Evolutionary conservation across 2,888 invertebrate genomes (phyloP).

Genomic region (Philereme transversata): DNA sequence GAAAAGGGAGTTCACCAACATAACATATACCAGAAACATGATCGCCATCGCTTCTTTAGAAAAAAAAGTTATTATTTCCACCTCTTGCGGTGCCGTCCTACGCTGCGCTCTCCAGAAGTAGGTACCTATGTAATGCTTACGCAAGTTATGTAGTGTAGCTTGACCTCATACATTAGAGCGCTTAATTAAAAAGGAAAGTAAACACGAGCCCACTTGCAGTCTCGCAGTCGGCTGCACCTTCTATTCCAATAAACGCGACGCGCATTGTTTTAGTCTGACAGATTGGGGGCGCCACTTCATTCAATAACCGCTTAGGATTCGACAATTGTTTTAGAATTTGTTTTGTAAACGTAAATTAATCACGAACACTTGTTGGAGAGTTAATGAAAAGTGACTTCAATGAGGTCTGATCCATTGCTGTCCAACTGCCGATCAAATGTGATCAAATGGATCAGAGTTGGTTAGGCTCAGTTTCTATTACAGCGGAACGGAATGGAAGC

Average conservation of each 20-base stretch:
- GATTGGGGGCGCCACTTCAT: constrained; percentile 26
- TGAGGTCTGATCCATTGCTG: not conserved
- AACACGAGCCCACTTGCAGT: constrained; percentile 17
- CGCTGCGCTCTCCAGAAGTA: no score
- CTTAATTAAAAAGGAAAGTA: constrained; percentile 32
- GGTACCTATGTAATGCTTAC: not conserved
- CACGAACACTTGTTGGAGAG: constrained; percentile 15
- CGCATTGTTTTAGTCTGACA: constrained; percentile 28
- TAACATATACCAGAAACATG: no score
- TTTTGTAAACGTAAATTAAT: constrained; percentile 25
- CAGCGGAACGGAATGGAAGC: no score
- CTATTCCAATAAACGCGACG: constrained; percentile 16
- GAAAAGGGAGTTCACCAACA: no score
- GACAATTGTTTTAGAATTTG: constrained; percentile 16
- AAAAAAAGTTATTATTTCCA: no score
- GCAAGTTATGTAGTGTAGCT: not conserved
- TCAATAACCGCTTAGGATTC: constrained; percentile 8
- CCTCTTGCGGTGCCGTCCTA: no score
- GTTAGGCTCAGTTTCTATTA: no score
- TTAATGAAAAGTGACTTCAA: constrained; percentile 17
- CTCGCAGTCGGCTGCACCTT: constrained; percentile 2
- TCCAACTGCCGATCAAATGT: no score
- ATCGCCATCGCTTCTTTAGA: no score
- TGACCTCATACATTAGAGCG: not conserved
- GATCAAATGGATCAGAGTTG: no score